Evolutionary conservation across 2,113 vertebrate species (phyloP), one percentile per base, ranked within the genome.

Genomic region (Riparia riparia): DNA sequence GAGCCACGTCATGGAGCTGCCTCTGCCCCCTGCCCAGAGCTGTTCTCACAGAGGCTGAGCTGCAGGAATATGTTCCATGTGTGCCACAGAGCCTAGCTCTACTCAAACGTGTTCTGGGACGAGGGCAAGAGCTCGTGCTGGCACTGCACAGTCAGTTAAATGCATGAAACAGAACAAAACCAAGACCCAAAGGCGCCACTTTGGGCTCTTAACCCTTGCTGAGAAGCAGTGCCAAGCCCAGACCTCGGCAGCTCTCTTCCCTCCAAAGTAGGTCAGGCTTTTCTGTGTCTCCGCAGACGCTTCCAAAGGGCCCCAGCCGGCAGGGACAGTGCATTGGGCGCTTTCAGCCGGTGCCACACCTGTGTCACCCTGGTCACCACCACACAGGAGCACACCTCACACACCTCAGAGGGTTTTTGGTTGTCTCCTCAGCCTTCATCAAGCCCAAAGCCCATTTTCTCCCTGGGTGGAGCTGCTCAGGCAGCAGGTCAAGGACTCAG

Each of bases 211-310:
- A 94, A 93, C 92, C 90, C 88, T 73, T 74, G 56, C 71, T 42
- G 72, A 37, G 79, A 66, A 57, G 68, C 63, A 73, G 70, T 20
- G 1, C 37, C 5, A 68, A 64, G 65, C 70, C 78, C 89, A 93
- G 90, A 81, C 79, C 68, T 92, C 18, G 1, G 42, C 63, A 95
- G 82, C 44, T 96, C 77, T 93, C 86, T 31, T 80, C 56, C 26
- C 68, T 96, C 91, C 91, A 74, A 96, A 96, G 92, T 90, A 96
- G 90, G 95, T 96, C 92, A 95, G 85, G 94, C 78, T 95, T 64
- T 57, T 47, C 90, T 68, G 82, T 3, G 2, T 49, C 81, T 76
- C 89, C 86, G 79, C 90, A 90, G 90, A 82, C 4, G 21, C 63
- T 70, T 77, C 71, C 68, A 47, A 32, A 64, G 42, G 76, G 68